phyloP scores from a whole-genome alignment of 1,140 invertebrate genomes.

The Brachionus plicatilis region DNA sequence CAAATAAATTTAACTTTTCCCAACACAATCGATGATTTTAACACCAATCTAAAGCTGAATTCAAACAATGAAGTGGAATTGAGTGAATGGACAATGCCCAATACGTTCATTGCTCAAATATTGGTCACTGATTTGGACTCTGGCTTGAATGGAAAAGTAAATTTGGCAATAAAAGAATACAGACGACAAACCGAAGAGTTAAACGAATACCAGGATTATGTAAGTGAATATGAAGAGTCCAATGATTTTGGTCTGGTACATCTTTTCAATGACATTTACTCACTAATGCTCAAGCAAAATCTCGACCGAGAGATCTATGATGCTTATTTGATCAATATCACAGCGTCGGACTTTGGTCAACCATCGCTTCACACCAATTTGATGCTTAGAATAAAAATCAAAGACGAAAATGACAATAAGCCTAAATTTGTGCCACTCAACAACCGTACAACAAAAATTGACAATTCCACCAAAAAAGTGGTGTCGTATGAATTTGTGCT shows the following conservation, averaged over 20 bases:
- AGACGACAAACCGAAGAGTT: neutral
- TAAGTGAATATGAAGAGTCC: neutral
- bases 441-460: neutral
- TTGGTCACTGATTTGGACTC: conserved; percentile 4
- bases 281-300: conserved; percentile 12
- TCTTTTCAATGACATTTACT: conserved; percentile 36
- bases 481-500: neutral
- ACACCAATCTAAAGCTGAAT: neutral
- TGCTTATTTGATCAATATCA: conserved; percentile 9
- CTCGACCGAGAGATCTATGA: conserved; percentile 23
- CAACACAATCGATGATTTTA: conserved; percentile 7
- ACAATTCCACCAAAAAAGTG: neutral
- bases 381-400: neutral
- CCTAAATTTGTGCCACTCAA: neutral
- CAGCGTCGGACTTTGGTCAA: conserved; percentile 1
- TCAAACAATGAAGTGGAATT: conserved; percentile 30
- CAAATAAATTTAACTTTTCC: conserved; percentile 15
- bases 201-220: neutral
- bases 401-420: conserved; percentile 34
- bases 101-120: conserved; percentile 36
- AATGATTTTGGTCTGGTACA: conserved; percentile 18
- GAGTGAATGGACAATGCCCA: conserved; percentile 33
- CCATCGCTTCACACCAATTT: neutral
- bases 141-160: conserved; percentile 11
- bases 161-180: conserved; percentile 13